Evolutionary conservation across 2,113 vertebrate species (phyloP).

Genomic region (Pantherophis guttatus): DNA sequence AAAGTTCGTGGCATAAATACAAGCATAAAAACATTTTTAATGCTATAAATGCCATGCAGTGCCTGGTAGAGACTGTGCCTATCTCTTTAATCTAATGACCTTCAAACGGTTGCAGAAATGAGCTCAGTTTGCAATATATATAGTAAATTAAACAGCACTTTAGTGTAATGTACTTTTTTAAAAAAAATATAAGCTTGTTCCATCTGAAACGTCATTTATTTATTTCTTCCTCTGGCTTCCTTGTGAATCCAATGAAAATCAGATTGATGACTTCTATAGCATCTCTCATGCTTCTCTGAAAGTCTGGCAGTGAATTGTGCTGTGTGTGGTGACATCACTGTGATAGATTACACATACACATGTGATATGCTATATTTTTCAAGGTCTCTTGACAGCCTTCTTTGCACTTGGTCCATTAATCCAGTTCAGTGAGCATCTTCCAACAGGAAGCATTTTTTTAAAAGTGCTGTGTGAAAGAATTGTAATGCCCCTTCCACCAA

Average conservation of each 20-base stretch:
- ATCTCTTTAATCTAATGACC: not conserved
- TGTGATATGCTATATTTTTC: slow-evolving; percentile 31
- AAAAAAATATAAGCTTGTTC: not conserved
- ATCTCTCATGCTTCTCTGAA: slow-evolving; percentile 12
- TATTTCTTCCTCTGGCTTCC: not conserved
- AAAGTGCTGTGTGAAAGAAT: slow-evolving; percentile 23
- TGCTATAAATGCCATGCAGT: not conserved
- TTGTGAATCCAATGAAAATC: not conserved
- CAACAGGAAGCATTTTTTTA: slow-evolving; percentile 31
- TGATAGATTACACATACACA: slow-evolving; percentile 28
- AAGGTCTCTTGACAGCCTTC: slow-evolving; percentile 34
- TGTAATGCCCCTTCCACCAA: slow-evolving; percentile 22
- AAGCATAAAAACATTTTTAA: not conserved
- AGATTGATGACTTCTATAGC: slow-evolving; percentile 19
- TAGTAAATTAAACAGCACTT: slow-evolving; percentile 4
- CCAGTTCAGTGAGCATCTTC: slow-evolving; percentile 17
- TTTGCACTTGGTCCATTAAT: slow-evolving; percentile 29
- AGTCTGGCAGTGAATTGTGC: slow-evolving; percentile 13
- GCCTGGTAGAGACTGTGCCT: not conserved
- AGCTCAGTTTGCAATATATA: not conserved
- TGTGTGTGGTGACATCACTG: slow-evolving; percentile 13
- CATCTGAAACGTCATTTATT: not conserved
- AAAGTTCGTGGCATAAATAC: not conserved
- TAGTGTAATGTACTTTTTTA: not conserved
- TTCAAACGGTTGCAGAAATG: not conserved